phyloP scores from a whole-genome alignment of 2,113 vertebrate genomes.

The Anguilla rostrata region DNA sequence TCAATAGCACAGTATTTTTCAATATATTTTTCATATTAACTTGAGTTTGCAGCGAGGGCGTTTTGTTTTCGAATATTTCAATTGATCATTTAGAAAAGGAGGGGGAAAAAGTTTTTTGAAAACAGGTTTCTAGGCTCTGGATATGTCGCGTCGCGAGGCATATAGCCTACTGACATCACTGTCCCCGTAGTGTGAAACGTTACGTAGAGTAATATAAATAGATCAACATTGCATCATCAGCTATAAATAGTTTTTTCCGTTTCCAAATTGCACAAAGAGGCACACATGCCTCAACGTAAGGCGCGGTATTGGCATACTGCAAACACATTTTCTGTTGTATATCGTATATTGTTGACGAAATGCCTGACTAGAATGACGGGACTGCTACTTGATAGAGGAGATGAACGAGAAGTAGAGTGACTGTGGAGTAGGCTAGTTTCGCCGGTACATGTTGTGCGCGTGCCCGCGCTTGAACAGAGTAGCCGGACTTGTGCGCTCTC shows the following conservation, averaged over 20 bases:
- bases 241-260: not conserved
- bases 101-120: no score
- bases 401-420: not conserved
- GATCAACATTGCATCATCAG: not conserved
- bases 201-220: not conserved
- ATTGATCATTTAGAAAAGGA: no score
- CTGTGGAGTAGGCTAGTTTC: not conserved
- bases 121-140: no score
- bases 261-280: not conserved
- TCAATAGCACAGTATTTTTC: no score
- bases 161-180: no score
- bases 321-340: not conserved
- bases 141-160: no score
- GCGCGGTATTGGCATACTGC: not conserved
- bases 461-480: not conserved
- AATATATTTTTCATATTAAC: no score
- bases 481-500: not conserved
- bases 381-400: not conserved
- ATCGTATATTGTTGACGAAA: not conserved
- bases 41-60: no score
- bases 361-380: not conserved
- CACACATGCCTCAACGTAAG: not conserved
- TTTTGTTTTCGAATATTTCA: no score
- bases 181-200: no score
- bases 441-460: not conserved